Evolutionary conservation across 2,888 invertebrate genomes (phyloP).

Genomic region (Tinea pellionella): DNA sequence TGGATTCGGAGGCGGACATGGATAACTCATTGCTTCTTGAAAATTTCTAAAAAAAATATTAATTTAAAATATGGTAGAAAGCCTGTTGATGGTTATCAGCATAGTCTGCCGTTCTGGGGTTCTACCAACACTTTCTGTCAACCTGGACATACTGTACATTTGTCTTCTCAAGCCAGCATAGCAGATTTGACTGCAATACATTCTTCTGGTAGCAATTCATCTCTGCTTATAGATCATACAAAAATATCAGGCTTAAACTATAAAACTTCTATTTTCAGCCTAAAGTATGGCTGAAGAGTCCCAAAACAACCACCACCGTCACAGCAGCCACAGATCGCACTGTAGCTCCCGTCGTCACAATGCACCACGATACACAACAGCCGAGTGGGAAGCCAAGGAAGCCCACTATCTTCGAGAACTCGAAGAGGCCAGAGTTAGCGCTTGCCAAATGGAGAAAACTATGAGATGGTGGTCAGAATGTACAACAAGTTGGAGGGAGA

Average conservation of each 20-base stretch:
- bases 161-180: too few relatives aligned
- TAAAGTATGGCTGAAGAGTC: not conserved
- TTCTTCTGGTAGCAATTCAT: too few relatives aligned
- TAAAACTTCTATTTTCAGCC: not conserved
- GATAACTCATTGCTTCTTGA: conserved; percentile 15
- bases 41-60: not conserved
- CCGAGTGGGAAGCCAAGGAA: conserved; percentile 85
- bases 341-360: conserved; percentile 43
- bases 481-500: conserved; percentile 95
- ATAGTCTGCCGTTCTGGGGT: too few relatives aligned
- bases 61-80: too few relatives aligned
- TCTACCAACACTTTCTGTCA: too few relatives aligned
- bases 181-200: too few relatives aligned
- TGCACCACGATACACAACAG: conserved; percentile 73
- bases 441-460: conserved; percentile 99
- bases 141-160: too few relatives aligned
- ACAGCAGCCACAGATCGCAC: conserved; percentile 72
- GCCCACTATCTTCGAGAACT: conserved; percentile 80
- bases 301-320: not conserved
- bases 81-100: not conserved
- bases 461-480: conserved; percentile 99
- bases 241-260: too few relatives aligned
- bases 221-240: too few relatives aligned
- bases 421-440: conserved; percentile 93
- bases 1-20: conserved; percentile 35